Evolutionary conservation across 2,113 vertebrate species (phyloP), one percentile per base, ranked within the genome.

Genomic region (Ictidomys tridecemlineatus): DNA sequence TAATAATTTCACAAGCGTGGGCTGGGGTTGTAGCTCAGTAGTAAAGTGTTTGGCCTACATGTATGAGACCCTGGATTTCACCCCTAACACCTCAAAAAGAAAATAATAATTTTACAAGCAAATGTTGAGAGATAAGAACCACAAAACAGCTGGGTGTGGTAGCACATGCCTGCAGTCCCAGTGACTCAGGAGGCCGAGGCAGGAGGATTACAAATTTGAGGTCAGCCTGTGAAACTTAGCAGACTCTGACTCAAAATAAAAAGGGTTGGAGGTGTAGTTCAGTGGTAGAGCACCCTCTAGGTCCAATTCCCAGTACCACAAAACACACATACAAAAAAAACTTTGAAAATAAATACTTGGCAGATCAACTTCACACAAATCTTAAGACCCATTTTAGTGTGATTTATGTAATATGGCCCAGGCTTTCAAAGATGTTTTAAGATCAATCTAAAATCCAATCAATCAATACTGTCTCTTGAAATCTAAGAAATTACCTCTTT

Each of bases 401-500:
- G 24, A 48, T 5, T 5, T 32, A 61, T 0, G 1, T 2, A 5
- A 30, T 1, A 0, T 37, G 74, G 17, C 39, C n/a, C 0, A 0
- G 1, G 20, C 16, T 94, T 89, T 22, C 32, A 3, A 20, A 82
- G 17, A 14, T 48, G 0, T 4, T 10, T 17, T 7, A 56, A n/a
- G 2, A 34, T 0, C 48, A 72, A 2, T 8, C 30, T 4, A 1
- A 42, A 73, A 30, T 39, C n/a, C 51, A 53, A 16, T 34, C 22
- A 4, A 30, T 11, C 22, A 4, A 30, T 11, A 9, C 0, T 37
- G 87, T 30, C 74, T 94, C 6, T 7, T 26, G 34, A 39, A 2
- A 1, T 24, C 78, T 48, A 4, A 32, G 17, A 26, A 65, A 39
- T 6, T 98, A 99, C 99, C 99, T 99, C 99, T 95, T 99, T 99